phyloP scores from a whole-genome alignment of 2,113 vertebrate species.

The Perccottus glenii region DNA sequence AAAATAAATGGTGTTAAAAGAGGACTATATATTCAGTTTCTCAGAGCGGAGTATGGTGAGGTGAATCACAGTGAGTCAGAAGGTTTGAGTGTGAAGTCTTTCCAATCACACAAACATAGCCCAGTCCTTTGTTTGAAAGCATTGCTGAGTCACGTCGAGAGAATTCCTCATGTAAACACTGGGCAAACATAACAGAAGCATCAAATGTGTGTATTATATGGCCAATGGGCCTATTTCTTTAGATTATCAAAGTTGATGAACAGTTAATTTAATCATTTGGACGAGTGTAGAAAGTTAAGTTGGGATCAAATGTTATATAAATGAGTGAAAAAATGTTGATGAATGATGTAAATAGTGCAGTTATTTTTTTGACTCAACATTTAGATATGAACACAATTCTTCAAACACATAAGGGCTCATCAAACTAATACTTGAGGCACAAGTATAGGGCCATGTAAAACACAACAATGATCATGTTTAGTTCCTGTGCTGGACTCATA shows the following conservation, averaged over 20 bases:
- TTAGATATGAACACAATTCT: too few species aligned
- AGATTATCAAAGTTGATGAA: neutral
- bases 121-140: constrained; percentile 24
- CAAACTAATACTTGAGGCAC: too few species aligned
- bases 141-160: constrained; percentile 68
- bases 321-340: too few species aligned
- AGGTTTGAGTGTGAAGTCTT: constrained; percentile 37
- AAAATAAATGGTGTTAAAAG: constrained; percentile 4
- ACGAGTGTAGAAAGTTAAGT: neutral
- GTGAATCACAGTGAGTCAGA: constrained; percentile 44
- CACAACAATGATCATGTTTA: too few species aligned
- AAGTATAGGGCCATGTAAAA: too few species aligned
- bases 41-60: constrained; percentile 11
- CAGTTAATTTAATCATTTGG: neutral
- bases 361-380: too few species aligned
- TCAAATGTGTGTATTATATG: constrained; percentile 5
- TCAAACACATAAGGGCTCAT: too few species aligned
- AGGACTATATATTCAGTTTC: constrained; percentile 35
- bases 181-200: constrained; percentile 22
- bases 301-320: too few species aligned
- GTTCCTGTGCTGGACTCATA: too few species aligned
- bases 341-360: too few species aligned
- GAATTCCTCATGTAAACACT: constrained; percentile 67
- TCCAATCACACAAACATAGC: constrained; percentile 45
- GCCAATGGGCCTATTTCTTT: neutral